Percentiles rank a stretch among this genome's conserved stretches.
These are phyloP conservation scores for Chamaea fasciata DNA, from an alignment of 2,113 vertebrate species.

Conservation along the genomic window DNA sequence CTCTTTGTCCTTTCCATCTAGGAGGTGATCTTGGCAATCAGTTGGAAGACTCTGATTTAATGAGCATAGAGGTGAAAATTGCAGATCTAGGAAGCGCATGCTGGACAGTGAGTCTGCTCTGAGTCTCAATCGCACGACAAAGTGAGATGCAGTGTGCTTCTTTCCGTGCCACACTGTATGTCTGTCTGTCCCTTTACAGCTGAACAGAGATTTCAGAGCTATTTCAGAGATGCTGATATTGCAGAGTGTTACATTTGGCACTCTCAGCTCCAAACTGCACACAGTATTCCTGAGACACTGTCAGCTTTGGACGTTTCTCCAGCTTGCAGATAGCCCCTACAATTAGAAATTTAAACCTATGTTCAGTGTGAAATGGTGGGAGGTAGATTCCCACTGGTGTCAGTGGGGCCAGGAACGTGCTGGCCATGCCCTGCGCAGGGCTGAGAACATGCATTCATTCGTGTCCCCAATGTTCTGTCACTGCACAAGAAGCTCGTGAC, in stretches of 20 bases:
- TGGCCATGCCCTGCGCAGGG: accelerated
- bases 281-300: neutral
- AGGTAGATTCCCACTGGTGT: neutral
- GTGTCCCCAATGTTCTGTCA: accelerated
- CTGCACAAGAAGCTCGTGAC: neutral
- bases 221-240: accelerated
- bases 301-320: neutral
- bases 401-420: accelerated
- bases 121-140: accelerated
- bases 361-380: neutral
- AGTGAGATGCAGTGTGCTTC: neutral
- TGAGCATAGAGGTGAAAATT: slow-evolving; percentile 80
- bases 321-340: neutral
- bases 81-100: slow-evolving; percentile 86
- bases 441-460: accelerated
- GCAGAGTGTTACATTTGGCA: neutral
- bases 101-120: slow-evolving; percentile 78
- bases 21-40: neutral
- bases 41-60: slow-evolving; percentile 50
- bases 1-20: neutral
- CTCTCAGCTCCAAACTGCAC: neutral
- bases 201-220: neutral
- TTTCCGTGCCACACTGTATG: neutral
- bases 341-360: neutral
- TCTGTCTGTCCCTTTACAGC: neutral